Evolutionary conservation across 2,888 invertebrate genomes (phyloP), one percentile per base, ranked within the genome.

Genomic region (Hemicrepidius hirtus): DNA sequence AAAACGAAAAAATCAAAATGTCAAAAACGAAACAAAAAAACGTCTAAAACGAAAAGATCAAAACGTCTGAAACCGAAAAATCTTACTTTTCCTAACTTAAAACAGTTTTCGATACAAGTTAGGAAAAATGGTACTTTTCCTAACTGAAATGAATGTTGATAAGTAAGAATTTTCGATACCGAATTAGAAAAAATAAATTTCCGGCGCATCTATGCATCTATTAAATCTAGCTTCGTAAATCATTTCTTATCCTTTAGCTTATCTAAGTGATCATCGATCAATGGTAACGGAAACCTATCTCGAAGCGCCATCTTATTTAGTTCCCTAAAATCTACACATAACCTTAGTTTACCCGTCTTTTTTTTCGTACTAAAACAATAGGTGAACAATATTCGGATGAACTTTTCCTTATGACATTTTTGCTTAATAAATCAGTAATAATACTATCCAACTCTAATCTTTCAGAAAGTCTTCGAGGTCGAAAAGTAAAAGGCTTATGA

Each of bases 221-320:
- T 73, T 55, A 68, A 63, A 49, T 64, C 57, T 35, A 72, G 10
- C 21, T 44, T 63, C 10, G 67, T 50, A 55, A 66, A 74, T 13
- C 37, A 67, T 7, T 18, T 67, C 32, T 49, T 68, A 7, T 50
- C 32, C 12, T 67, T 57, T 44, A 74, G 24, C 1, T 35, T 12
- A 7, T 69, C 72, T 40, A 77, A 53, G n/a, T n/a, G n/a, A n/a
- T n/a, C n/a, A n/a, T n/a, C n/a, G n/a, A n/a, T n/a, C n/a, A n/a
- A n/a, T n/a, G 24, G 64, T 62, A 60, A 76, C 74, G 32, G 75
- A 74, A 44, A 77, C 76, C 6, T 74, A 16, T 12, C 76, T 77
- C n/a, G 3, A 76, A 24, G 0, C 76, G 77, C 28, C 71, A 77
- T 49, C 28, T 73, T 76, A n/a, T n/a, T n/a, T n/a, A n/a, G n/a